Conservation (phyloP, 2,113 vertebrate genomes). For the Tupaia chinensis region DNA sequence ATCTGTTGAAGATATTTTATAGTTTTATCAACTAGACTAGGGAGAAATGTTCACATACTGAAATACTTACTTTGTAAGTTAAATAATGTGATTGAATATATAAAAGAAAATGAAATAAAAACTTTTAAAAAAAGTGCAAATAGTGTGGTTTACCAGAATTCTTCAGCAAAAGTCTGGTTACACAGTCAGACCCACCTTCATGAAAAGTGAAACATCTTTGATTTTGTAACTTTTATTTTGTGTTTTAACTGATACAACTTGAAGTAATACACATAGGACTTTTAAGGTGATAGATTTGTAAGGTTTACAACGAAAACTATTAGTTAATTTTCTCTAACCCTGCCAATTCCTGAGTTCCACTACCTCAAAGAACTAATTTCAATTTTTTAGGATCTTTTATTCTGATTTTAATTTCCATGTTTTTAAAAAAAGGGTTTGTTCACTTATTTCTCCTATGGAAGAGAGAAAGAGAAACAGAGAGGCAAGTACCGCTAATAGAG, state of each 20-base stretch:
- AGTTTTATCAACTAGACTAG: no score
- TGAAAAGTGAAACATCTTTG: not conserved
- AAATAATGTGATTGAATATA: no score
- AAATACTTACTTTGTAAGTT: no score
- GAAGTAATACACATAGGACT: not conserved
- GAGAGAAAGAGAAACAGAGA: no score
- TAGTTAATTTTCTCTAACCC: not conserved
- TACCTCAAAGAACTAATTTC: not conserved
- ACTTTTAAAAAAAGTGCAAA: not conserved
- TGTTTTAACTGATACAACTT: not conserved
- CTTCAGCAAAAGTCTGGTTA: not conserved
- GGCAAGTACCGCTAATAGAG: no score
- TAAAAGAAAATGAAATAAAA: no score
- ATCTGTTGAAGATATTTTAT: no score
- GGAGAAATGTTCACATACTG: no score
- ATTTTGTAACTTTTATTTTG: constrained; percentile 8
- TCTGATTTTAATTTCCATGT: not conserved
- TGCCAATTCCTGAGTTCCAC: not conserved
- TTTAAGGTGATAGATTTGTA: not conserved
- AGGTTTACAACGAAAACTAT: not conserved
- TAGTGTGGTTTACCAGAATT: not conserved
- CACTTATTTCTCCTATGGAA: no score
- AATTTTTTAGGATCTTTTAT: not conserved
- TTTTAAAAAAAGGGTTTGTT: not conserved
- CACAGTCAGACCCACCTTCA: not conserved